phyloP scores from a whole-genome alignment of 2,113 vertebrate species.

The human (Homo sapiens) region GRCh38 chr1:75471501-75472000 shows the following conservation, averaged over 20 bases:
- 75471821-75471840: neutral
- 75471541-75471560: neutral
- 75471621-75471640: neutral
- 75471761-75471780: neutral
- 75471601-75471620: neutral
- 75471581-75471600: neutral
- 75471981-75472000: neutral
- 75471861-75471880: neutral
- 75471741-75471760: neutral
- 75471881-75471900: neutral
- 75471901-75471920: neutral
- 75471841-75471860: neutral
- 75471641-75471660: neutral
- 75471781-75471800: neutral
- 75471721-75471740: neutral
- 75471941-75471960: neutral
- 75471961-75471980: neutral
- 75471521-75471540: neutral
- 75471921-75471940: neutral
- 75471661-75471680: neutral
- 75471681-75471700: neutral
- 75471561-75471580: neutral
- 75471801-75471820: neutral
- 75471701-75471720: neutral
- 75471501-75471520: neutral